phyloP scores from a whole-genome alignment of 2,113 vertebrate genomes.

The Serinus canaria region DNA sequence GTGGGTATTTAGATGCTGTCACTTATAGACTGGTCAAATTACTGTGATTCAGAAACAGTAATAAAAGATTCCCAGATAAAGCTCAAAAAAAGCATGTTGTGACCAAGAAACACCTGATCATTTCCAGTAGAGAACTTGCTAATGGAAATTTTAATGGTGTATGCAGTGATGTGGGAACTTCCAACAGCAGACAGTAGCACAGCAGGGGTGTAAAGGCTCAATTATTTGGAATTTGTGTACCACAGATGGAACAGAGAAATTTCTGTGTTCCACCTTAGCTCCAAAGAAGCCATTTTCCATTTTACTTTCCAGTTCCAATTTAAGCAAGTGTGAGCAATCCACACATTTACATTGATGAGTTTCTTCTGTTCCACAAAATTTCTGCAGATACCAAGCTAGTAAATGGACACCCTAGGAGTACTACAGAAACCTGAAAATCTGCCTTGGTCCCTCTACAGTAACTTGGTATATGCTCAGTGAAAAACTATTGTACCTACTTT shows the following conservation, averaged over 20 bases:
- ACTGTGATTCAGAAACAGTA: neutral
- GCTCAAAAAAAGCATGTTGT: neutral
- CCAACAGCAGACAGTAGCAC: neutral
- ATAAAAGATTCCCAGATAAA: neutral
- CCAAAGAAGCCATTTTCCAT: neutral
- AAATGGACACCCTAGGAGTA: neutral
- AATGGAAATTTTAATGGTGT: neutral
- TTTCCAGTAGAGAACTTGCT: neutral
- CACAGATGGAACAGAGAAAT: neutral
- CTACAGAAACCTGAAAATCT: neutral
- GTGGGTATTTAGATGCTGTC: neutral
- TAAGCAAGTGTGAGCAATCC: neutral
- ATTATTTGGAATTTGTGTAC: neutral
- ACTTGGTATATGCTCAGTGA: neutral
- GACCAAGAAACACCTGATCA: neutral
- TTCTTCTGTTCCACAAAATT: neutral
- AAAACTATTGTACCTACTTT: neutral
- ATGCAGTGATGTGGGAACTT: neutral
- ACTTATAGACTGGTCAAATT: neutral
- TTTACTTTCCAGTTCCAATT: neutral
- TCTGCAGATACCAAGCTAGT: neutral
- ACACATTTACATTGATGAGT: neutral
- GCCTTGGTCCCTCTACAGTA: neutral
- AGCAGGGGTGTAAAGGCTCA: neutral
- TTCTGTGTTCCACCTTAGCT: neutral